Conservation (phyloP, 2,888 invertebrate species). For the Strigamia crassipes region DNA sequence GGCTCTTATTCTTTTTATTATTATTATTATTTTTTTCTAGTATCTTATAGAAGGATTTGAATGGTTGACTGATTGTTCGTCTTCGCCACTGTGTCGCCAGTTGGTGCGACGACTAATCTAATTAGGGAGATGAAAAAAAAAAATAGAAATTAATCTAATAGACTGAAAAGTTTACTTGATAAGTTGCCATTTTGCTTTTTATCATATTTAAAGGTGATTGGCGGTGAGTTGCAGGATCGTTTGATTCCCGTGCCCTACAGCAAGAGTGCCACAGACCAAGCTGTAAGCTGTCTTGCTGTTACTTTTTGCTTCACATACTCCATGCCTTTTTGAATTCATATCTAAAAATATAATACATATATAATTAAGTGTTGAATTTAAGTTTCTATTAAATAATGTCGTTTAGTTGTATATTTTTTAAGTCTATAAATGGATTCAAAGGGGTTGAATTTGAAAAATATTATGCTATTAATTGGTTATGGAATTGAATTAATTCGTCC, state of each 20-base stretch:
- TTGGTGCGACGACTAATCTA: constrained; percentile 7
- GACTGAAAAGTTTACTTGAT: constrained; percentile 25
- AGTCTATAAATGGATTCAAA: constrained; percentile 22
- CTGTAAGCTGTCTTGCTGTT: constrained; percentile 80
- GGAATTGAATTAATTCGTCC: neutral
- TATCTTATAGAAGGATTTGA: constrained; percentile 43
- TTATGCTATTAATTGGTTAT: constrained; percentile 1
- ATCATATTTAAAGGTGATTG: constrained; percentile 95
- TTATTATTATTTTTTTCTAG: constrained; percentile 46
- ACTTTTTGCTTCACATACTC: constrained; percentile 50
- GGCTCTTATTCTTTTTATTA: constrained; percentile 45
- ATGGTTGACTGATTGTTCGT: constrained; percentile 13
- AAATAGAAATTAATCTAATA: neutral
- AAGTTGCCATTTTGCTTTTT: constrained; percentile 57
- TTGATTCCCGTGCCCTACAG: constrained; percentile 99
- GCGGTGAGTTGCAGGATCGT: constrained; percentile 99
- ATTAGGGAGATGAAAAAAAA: too few relatives aligned
- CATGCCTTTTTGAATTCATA: constrained; percentile 50
- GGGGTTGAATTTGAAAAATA: neutral
- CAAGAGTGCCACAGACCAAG: constrained; percentile 99
- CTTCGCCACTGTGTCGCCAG: constrained; percentile 11
- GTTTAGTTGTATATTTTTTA: neutral
- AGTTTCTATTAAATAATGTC: neutral
- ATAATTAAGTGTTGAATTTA: neutral
- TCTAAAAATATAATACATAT: neutral